phyloP scores from a whole-genome alignment of 2,888 invertebrate genomes.

The Phoenoteleia sp. region DNA sequence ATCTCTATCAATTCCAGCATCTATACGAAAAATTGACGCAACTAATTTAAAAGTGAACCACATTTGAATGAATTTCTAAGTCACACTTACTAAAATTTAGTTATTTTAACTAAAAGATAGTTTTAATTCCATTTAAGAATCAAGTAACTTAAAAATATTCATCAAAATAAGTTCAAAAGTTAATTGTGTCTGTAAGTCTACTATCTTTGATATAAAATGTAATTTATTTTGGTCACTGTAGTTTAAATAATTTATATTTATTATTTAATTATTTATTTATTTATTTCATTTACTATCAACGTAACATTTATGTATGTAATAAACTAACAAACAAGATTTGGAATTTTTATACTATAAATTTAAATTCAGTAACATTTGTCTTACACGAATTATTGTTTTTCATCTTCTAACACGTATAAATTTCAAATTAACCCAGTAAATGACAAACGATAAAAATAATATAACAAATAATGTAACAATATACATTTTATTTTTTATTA shows the following conservation, averaged over 20 bases:
- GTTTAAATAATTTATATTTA: too few species aligned
- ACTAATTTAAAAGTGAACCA: slow-evolving; percentile 11
- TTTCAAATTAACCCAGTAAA: neutral
- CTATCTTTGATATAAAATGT: neutral
- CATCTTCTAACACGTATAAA: neutral
- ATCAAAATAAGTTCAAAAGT: neutral
- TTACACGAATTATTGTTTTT: neutral
- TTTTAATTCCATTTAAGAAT: slow-evolving; percentile 2
- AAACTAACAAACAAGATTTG: too few species aligned
- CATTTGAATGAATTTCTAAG: slow-evolving; percentile 11
- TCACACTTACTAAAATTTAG: slow-evolving; percentile 15
- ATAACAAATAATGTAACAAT: too few species aligned
- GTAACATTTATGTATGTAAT: too few species aligned
- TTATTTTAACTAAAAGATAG: slow-evolving; percentile 17
- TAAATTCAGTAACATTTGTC: neutral
- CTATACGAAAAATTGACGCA: slow-evolving; percentile 30
- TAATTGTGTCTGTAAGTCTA: neutral
- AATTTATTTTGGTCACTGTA: neutral
- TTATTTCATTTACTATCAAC: too few species aligned
- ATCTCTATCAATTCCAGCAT: slow-evolving; percentile 47
- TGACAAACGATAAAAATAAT: too few species aligned
- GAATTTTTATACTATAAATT: neutral
- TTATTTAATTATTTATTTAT: too few species aligned
- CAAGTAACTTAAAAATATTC: slow-evolving; percentile 4
- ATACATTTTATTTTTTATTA: too few species aligned